These are phyloP conservation scores for Gila orcuttii DNA, from an alignment of 2,113 vertebrate species.

Conservation along the genomic window DNA sequence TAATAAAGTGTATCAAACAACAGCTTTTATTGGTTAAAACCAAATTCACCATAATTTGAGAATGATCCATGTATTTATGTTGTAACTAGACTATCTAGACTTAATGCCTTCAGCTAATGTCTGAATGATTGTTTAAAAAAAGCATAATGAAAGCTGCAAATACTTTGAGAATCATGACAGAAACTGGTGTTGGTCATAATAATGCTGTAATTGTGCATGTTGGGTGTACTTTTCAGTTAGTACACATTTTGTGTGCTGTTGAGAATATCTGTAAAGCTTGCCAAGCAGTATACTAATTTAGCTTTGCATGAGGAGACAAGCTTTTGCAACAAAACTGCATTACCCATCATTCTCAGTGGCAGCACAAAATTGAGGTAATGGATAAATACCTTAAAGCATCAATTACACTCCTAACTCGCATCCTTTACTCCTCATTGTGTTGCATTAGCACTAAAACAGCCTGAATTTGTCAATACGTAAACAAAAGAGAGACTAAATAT, in stretches of 20 bases:
- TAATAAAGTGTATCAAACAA: neutral
- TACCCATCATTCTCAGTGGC: slow-evolving; percentile 7
- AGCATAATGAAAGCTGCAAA: neutral
- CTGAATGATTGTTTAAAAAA: neutral
- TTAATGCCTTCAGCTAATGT: neutral
- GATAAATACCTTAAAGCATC: neutral
- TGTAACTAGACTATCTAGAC: neutral
- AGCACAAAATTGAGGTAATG: neutral
- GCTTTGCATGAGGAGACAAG: neutral
- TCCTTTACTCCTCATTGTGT: neutral
- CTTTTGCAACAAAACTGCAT: neutral
- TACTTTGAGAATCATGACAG: neutral
- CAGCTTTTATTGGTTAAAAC: neutral
- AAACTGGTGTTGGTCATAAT: neutral
- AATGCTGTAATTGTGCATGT: neutral
- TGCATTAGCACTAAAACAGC: neutral
- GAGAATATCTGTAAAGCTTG: neutral
- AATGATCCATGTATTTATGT: neutral
- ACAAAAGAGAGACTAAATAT: neutral
- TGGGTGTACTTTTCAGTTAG: neutral
- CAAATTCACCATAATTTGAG: neutral
- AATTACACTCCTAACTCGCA: neutral
- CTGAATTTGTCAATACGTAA: neutral
- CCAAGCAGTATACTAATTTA: neutral
- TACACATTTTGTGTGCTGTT: neutral